These are phyloP conservation scores for Marcusenius ussheri DNA, from an alignment of 2,113 vertebrate species.

Conservation along the genomic window DNA sequence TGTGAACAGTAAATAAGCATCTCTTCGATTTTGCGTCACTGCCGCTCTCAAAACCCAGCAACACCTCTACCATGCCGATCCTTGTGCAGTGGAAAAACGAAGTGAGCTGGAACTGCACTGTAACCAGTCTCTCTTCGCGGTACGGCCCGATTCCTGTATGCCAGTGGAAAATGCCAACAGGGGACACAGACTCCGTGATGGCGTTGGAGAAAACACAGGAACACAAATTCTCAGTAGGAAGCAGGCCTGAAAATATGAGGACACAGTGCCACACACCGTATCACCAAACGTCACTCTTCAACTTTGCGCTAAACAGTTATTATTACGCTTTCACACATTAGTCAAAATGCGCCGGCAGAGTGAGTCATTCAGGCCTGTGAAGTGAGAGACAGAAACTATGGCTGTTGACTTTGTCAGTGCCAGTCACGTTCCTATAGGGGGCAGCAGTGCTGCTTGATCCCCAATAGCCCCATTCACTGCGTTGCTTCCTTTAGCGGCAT, in stretches of 20 bases:
- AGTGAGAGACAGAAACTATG: neutral
- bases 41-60: neutral
- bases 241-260: neutral
- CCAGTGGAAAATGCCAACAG: neutral
- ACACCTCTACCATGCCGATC: neutral
- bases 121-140: neutral
- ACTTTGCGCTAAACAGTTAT: neutral
- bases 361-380: neutral
- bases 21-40: neutral
- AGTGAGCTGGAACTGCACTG: neutral
- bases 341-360: neutral
- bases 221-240: neutral
- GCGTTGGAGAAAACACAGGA: neutral
- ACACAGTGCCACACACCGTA: neutral
- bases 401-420: neutral
- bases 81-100: neutral
- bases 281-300: neutral
- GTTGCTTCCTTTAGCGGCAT: neutral
- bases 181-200: neutral
- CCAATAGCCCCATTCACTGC: neutral
- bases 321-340: neutral
- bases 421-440: neutral
- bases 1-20: neutral
- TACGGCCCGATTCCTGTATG: neutral
- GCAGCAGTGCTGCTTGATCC: neutral